Evolutionary conservation across 2,888 invertebrate genomes (phyloP).

Genomic region (Cosmorhoe ocellata): DNA sequence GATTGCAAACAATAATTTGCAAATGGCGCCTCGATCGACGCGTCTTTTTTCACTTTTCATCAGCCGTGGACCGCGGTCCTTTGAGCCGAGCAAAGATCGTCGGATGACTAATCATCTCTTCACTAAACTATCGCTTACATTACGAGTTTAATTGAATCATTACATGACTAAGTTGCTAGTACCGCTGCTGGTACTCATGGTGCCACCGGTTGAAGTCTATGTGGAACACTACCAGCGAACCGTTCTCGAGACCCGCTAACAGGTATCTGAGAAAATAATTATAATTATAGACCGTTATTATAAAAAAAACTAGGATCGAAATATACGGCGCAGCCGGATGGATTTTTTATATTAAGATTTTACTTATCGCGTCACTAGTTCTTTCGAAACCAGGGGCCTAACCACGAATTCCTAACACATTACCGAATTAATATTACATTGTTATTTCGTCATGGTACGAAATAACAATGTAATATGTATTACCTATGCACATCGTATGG

Average conservation of each 20-base stretch:
- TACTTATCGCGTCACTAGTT: too few relatives aligned
- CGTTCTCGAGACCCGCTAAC: constrained; percentile 97
- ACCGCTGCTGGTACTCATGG: constrained; percentile 97
- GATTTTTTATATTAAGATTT: too few relatives aligned
- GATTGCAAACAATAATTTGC: constrained; percentile 5
- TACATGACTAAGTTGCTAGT: constrained; percentile 75
- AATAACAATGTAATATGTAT: too few relatives aligned
- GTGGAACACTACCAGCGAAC: constrained; percentile 99
- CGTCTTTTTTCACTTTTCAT: constrained; percentile 1
- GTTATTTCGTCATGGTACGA: too few relatives aligned
- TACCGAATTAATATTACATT: too few relatives aligned
- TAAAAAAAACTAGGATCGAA: too few relatives aligned
- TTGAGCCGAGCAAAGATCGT: constrained; percentile 11
- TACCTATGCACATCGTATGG: too few relatives aligned
- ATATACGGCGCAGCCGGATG: too few relatives aligned
- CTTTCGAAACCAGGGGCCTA: too few relatives aligned
- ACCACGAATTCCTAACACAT: too few relatives aligned
- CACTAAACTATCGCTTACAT: constrained; percentile 21
- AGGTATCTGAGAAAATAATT: constrained; percentile 89
- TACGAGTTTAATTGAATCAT: constrained; percentile 39
- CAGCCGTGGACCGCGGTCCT: constrained; percentile 1
- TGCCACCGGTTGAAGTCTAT: constrained; percentile 99
- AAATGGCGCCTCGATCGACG: constrained; percentile 4
- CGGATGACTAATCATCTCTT: neutral
- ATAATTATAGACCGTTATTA: too few relatives aligned